A percentile compares a stretch with the other conserved stretches of the same genome.
Evolutionary conservation across 2,888 invertebrate species (phyloP).

Genomic region (Ametastegia equiseti): DNA sequence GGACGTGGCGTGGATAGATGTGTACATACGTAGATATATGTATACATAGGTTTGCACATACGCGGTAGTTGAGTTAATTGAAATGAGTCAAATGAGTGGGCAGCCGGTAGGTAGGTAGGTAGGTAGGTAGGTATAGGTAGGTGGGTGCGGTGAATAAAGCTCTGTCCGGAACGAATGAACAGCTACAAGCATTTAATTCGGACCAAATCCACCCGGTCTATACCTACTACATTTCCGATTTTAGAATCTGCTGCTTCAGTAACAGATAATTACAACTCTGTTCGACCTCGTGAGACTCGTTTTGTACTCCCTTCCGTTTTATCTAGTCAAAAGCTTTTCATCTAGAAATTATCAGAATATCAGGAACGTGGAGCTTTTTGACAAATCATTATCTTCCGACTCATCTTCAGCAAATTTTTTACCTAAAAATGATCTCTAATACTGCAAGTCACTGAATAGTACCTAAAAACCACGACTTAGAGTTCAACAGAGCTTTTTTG

Average conservation of each 20-base stretch:
- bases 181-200: conserved; percentile 8
- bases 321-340: neutral
- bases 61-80: conserved; percentile 4
- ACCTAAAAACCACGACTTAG: neutral
- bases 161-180: conserved; percentile 6
- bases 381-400: too few relatives aligned
- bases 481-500: neutral
- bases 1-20: neutral
- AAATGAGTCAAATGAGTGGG: conserved; percentile 10
- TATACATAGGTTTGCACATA: neutral
- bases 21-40: too few relatives aligned
- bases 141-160: conserved; percentile 8
- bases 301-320: neutral
- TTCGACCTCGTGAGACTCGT: neutral
- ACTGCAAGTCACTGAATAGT: neutral
- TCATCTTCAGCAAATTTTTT: too few relatives aligned
- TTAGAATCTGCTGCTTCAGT: neutral
- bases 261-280: neutral
- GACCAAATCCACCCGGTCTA: neutral
- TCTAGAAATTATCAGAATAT: neutral
- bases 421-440: too few relatives aligned
- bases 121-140: too few relatives aligned
- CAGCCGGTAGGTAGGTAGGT: too few relatives aligned
- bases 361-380: neutral
- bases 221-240: conserved; percentile 4